Percentiles rank a stretch among this genome's conserved stretches.
Conservation (phyloP, 2,888 invertebrate genomes). For the Lamproptera curius region DNA sequence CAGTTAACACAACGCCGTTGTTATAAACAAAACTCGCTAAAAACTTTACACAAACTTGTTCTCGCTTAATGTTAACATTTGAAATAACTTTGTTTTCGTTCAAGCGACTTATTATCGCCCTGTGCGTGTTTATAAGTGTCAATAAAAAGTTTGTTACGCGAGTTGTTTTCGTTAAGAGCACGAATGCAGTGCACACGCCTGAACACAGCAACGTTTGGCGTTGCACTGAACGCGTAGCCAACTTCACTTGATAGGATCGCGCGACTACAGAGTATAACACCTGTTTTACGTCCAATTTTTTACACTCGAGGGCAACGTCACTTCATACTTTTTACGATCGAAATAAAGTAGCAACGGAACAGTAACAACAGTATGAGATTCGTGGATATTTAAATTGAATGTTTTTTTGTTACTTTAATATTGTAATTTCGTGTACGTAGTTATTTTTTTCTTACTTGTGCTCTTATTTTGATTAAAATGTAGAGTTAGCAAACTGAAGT, state of each 20-base stretch:
- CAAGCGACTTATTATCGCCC: conserved; percentile 45
- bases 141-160: conserved; percentile 50
- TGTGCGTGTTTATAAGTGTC: conserved; percentile 56
- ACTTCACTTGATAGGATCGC: conserved; percentile 37
- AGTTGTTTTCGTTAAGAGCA: conserved; percentile 62
- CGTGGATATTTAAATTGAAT: background rate
- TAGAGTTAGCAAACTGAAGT: too few relatives aligned
- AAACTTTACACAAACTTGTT: conserved; percentile 47
- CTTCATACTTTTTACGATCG: background rate
- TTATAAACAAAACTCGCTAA: conserved; percentile 55
- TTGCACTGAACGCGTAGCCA: conserved; percentile 30
- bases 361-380: background rate
- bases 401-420: background rate
- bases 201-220: conserved; percentile 17
- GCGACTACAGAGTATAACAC: conserved; percentile 9
- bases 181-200: conserved; percentile 36
- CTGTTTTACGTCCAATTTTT: conserved; percentile 16
- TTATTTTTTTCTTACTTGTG: background rate
- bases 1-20: conserved; percentile 47
- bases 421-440: background rate
- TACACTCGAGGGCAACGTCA: conserved; percentile 17
- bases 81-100: conserved; percentile 47
- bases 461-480: background rate
- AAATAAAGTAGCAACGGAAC: background rate
- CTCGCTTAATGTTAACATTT: conserved; percentile 45